A percentile compares a stretch with the other conserved stretches of the same genome.
These are phyloP conservation scores for Cylas formicarius DNA, from an alignment of 1,140 invertebrate species.

Conservation along the genomic window DNA sequence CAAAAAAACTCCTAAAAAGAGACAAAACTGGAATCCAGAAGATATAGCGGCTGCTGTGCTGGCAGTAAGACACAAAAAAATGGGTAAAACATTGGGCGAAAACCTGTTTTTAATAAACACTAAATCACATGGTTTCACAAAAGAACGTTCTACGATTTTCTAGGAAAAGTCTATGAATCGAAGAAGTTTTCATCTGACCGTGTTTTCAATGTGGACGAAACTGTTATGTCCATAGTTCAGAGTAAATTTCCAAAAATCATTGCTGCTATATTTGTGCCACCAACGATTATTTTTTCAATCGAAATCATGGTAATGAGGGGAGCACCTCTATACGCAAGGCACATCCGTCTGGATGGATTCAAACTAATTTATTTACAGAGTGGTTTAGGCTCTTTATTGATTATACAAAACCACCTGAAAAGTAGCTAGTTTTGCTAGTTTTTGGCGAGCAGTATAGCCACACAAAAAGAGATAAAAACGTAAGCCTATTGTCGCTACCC, in stretches of 20 bases:
- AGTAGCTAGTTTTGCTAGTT: constrained; percentile 34
- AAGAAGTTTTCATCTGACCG: constrained; percentile 33
- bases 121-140: constrained; percentile 9
- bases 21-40: constrained; percentile 9
- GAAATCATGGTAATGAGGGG: no score
- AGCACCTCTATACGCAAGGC: no score
- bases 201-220: constrained; percentile 45
- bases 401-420: constrained; percentile 32
- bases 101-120: no score
- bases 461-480: no score
- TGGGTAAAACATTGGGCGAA: no score
- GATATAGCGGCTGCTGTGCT: constrained; percentile 5
- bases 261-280: no score
- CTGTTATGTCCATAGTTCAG: constrained; percentile 41
- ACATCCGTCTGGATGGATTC: constrained; percentile 17
- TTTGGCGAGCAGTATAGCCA: constrained; percentile 24
- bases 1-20: constrained; percentile 3
- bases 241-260: constrained; percentile 14
- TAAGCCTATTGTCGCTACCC: no score
- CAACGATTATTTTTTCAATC: no score
- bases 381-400: constrained; percentile 32
- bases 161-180: constrained; percentile 13
- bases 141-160: constrained; percentile 35
- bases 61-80: constrained; percentile 9
- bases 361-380: constrained; percentile 9